Evolutionary conservation across 2,797 vertebrate species (phyloP).

Genomic region (Ibycter americanus): DNA sequence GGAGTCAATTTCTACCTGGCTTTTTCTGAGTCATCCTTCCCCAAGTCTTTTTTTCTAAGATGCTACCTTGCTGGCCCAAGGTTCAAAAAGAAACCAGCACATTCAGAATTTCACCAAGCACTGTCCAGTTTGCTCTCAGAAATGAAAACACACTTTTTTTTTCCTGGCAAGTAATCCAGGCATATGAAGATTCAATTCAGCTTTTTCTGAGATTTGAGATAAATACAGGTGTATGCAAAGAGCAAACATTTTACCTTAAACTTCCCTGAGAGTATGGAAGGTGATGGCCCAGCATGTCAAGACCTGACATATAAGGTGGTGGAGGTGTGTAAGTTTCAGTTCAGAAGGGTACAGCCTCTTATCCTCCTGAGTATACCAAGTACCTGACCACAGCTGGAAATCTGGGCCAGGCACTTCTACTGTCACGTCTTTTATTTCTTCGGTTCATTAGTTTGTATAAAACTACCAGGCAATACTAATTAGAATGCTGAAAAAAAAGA

Average conservation of each 20-base stretch:
- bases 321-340: neutral
- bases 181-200: neutral
- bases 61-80: neutral
- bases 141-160: neutral
- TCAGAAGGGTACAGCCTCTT: neutral
- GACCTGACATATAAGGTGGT: neutral
- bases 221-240: neutral
- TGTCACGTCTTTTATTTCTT: neutral
- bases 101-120: neutral
- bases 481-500: neutral
- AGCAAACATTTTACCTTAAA: neutral
- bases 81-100: neutral
- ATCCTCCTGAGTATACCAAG: neutral
- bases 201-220: neutral
- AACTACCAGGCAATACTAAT: constrained; percentile 19
- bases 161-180: neutral
- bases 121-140: neutral
- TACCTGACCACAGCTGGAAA: neutral
- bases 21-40: neutral
- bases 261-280: neutral
- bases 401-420: neutral
- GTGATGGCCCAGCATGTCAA: neutral
- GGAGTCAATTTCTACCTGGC: neutral
- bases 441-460: constrained; percentile 1
- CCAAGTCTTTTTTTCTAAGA: neutral